Conservation (phyloP, 2,888 invertebrate species). For the Drosophila antonietae region DNA sequence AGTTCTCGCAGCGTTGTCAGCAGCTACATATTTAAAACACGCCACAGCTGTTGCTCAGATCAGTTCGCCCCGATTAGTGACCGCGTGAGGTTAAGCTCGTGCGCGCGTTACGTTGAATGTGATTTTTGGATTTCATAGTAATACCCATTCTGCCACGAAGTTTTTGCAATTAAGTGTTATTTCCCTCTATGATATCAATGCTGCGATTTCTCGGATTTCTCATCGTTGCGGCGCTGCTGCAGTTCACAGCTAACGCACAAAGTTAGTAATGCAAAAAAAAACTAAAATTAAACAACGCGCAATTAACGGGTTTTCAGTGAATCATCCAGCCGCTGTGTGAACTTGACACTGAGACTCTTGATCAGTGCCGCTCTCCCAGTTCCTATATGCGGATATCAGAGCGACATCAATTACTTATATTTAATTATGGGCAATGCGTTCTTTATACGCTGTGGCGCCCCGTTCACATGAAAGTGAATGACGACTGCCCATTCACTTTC, state of each 20-base stretch:
- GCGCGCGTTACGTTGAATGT: slow-evolving; percentile 12
- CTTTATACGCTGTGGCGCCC: slow-evolving; percentile 8
- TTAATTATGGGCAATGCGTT: slow-evolving; percentile 15
- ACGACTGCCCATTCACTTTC: slow-evolving; percentile 14
- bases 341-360: slow-evolving; percentile 18
- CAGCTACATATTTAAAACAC: slow-evolving; percentile 38
- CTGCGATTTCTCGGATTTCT: slow-evolving; percentile 41
- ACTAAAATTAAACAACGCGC: not conserved
- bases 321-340: slow-evolving; percentile 34
- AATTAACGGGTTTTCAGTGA: slow-evolving; percentile 32
- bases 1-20: slow-evolving; percentile 15
- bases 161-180: slow-evolving; percentile 12
- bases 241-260: slow-evolving; percentile 46
- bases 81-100: not conserved
- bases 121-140: slow-evolving; percentile 1
- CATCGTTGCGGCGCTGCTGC: slow-evolving; percentile 29
- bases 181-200: slow-evolving; percentile 48
- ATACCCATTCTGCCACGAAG: not conserved
- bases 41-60: slow-evolving; percentile 24
- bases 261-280: slow-evolving; percentile 49
- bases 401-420: not conserved
- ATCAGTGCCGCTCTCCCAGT: not conserved
- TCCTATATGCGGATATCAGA: slow-evolving; percentile 12
- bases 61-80: slow-evolving; percentile 43
- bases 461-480: slow-evolving; percentile 20